These are phyloP conservation scores for Knipowitschia caucasica DNA, from an alignment of 2,797 vertebrate genomes.

Conservation along the genomic window DNA sequence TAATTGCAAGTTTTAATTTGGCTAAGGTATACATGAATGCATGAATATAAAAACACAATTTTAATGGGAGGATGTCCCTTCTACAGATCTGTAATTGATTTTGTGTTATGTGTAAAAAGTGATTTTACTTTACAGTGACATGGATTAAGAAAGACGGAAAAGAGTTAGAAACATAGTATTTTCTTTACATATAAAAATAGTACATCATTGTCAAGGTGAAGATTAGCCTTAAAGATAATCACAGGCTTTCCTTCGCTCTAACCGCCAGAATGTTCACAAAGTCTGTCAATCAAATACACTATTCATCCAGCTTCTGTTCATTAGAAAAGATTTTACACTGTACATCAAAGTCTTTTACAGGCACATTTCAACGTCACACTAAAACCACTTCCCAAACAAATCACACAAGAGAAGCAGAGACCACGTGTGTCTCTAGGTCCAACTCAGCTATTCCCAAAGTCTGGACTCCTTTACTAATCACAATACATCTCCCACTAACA, in stretches of 20 bases:
- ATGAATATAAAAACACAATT: no score
- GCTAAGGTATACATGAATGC: no score
- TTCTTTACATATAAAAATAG: conserved; percentile 62
- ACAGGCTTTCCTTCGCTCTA: conserved; percentile 47
- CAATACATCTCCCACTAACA: no score
- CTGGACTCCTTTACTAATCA: no score
- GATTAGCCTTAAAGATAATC: conserved; percentile 36
- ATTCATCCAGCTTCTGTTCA: conserved; percentile 61
- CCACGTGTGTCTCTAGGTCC: conserved; percentile 47
- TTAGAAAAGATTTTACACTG: conserved; percentile 72
- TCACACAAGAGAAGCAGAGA: conserved; percentile 60
- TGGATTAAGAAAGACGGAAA: conserved; percentile 56
- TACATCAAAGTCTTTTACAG: conserved; percentile 70
- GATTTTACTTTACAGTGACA: neutral
- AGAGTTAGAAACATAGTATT: conserved; percentile 48
- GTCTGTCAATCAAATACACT: conserved; percentile 59
- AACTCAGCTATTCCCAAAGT: no score
- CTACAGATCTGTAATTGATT: no score
- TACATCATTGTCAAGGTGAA: conserved; percentile 53
- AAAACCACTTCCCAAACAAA: conserved; percentile 64
- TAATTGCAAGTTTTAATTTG: no score
- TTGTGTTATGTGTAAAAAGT: neutral
- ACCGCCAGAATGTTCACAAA: conserved; percentile 63
- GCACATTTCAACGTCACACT: conserved; percentile 60
- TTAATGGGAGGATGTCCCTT: no score